These are phyloP conservation scores for Phenganax stokvisi DNA, from an alignment of 92 coral and sea anemone species.

Conservation along the genomic window DNA sequence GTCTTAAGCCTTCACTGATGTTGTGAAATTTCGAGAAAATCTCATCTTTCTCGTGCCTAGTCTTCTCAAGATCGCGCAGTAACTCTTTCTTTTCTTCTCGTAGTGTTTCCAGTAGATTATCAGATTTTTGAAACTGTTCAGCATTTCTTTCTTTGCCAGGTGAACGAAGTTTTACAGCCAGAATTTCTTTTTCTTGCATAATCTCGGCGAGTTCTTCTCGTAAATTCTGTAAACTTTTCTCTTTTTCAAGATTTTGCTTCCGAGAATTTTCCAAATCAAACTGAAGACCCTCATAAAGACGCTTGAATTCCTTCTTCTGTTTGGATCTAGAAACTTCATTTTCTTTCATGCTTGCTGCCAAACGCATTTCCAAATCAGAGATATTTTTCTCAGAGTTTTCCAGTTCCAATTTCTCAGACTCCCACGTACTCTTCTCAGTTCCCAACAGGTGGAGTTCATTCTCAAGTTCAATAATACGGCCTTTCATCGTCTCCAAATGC, in stretches of 20 bases:
- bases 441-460: conserved; percentile 12
- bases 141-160: conserved; percentile 7
- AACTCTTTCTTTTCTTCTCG: conserved; percentile 62
- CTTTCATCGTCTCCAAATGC: neutral
- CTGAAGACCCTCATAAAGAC: conserved; percentile 16
- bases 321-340: conserved; percentile 20
- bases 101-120: conserved; percentile 57
- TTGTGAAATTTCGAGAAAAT: conserved; percentile 70
- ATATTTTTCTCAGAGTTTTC: conserved; percentile 1
- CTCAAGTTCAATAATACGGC: conserved; percentile 9
- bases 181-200: conserved; percentile 14
- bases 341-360: conserved; percentile 19
- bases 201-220: conserved; percentile 36
- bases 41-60: conserved; percentile 52
- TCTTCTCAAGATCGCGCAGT: conserved; percentile 48
- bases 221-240: conserved; percentile 28
- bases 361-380: conserved; percentile 6
- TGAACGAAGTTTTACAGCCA: conserved; percentile 1
- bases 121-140: conserved; percentile 24
- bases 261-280: conserved; percentile 38
- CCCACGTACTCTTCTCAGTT: conserved; percentile 8
- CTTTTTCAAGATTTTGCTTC: conserved; percentile 32
- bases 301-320: conserved; percentile 30
- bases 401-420: conserved; percentile 26
- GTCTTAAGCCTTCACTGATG: conserved; percentile 89